Conservation (phyloP, 2,113 vertebrate genomes). For the Mormyrus lacerda region DNA sequence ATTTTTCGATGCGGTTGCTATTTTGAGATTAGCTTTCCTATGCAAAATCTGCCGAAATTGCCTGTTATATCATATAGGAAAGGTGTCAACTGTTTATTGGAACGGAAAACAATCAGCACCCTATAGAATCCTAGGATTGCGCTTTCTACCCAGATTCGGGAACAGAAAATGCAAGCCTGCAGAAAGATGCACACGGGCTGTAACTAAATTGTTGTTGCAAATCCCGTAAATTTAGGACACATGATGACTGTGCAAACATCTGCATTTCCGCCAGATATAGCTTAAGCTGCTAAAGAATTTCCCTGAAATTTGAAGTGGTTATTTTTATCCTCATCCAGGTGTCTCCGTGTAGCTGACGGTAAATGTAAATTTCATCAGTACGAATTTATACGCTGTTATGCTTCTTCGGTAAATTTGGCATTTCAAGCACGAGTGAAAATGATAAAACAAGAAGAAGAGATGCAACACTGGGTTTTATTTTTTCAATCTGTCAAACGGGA, state of each 20-base stretch:
- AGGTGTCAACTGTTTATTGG: background rate
- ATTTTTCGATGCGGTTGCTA: background rate
- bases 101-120: background rate
- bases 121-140: too few species aligned
- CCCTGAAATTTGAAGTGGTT: background rate
- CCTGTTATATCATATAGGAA: background rate
- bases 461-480: background rate
- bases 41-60: background rate
- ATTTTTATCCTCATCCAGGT: background rate
- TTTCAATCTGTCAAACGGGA: background rate
- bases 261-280: background rate
- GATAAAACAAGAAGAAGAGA: background rate
- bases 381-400: background rate
- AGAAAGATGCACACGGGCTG: background rate
- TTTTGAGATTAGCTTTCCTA: background rate
- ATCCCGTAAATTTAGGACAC: background rate
- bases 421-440: background rate
- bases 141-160: background rate
- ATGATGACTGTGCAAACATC: background rate
- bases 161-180: slow-evolving; percentile 17
- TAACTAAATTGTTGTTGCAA: background rate
- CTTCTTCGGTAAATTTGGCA: background rate
- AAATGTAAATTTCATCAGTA: background rate
- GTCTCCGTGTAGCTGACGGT: background rate
- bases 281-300: slow-evolving; percentile 1